Conservation (phyloP, 2,797 vertebrate species). For the Enteromius mattozi region DNA sequence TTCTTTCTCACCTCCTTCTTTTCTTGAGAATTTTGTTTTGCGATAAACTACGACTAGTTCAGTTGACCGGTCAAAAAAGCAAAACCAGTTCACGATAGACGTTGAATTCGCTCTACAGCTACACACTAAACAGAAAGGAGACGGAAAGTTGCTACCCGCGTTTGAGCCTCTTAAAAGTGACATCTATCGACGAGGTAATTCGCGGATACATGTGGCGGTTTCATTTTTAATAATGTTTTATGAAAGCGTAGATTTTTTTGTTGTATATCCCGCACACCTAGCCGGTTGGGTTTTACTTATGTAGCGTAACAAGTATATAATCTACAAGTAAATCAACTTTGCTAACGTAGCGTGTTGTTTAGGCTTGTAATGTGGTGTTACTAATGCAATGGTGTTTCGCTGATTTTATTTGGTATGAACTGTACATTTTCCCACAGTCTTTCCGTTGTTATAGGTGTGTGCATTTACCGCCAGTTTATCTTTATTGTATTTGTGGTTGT, state of each 20-base stretch:
- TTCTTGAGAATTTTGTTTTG: neutral
- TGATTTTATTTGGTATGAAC: too few species aligned
- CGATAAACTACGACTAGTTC: neutral
- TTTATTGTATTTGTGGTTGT: neutral
- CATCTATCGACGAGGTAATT: constrained; percentile 28
- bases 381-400: too few species aligned
- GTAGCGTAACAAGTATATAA: neutral
- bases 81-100: neutral
- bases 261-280: too few species aligned
- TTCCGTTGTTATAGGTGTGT: neutral
- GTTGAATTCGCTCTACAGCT: neutral
- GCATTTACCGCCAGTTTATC: neutral
- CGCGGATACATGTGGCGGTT: neutral
- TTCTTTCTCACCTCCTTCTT: neutral
- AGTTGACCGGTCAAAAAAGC: neutral
- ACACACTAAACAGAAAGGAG: neutral
- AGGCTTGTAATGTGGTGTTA: neutral
- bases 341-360: constrained; percentile 10
- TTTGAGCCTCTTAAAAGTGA: constrained; percentile 14
- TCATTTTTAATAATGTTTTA: neutral
- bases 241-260: neutral
- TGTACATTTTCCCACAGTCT: neutral
- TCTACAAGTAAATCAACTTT: constrained; percentile 10
- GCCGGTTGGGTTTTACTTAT: neutral
- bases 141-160: constrained; percentile 4